Conservation (phyloP, 2,888 invertebrate species). For the Nephrocerus scutellatus region DNA sequence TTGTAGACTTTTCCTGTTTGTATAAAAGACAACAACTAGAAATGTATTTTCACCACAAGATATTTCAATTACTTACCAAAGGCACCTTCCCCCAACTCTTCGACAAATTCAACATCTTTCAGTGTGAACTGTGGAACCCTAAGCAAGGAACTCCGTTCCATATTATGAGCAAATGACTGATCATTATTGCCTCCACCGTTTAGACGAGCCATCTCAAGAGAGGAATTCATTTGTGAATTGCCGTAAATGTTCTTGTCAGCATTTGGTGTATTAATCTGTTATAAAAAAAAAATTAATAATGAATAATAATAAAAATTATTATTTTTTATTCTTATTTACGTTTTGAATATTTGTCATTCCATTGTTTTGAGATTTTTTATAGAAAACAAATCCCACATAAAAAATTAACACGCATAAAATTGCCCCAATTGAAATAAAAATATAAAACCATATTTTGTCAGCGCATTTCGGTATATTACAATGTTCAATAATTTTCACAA, state of each 20-base stretch:
- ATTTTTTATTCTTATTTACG: slow-evolving; percentile 38
- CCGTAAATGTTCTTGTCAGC: slow-evolving; percentile 77
- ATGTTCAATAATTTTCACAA: slow-evolving; percentile 60
- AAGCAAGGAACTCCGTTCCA: slow-evolving; percentile 44
- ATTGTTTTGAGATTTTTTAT: slow-evolving; percentile 52
- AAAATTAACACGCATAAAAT: slow-evolving; percentile 53
- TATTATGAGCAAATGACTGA: slow-evolving; percentile 44
- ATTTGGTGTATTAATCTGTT: slow-evolving; percentile 58
- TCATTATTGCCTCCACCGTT: slow-evolving; percentile 52
- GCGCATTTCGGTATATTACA: slow-evolving; percentile 88
- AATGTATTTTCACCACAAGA: too few species aligned
- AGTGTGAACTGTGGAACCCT: slow-evolving; percentile 80
- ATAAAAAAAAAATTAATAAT: slow-evolving; percentile 6
- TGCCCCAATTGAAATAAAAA: slow-evolving; percentile 58
- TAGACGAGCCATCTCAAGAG: slow-evolving; percentile 78
- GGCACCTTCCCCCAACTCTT: slow-evolving; percentile 92
- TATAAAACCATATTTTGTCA: slow-evolving; percentile 74
- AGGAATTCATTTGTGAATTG: slow-evolving; percentile 66
- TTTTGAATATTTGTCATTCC: slow-evolving; percentile 61
- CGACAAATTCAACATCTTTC: slow-evolving; percentile 76
- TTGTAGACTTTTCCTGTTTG: slow-evolving; percentile 74
- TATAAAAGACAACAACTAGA: too few species aligned
- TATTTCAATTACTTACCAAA: slow-evolving; percentile 74
- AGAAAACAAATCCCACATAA: slow-evolving; percentile 57
- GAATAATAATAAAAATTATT: neutral